These are phyloP conservation scores for Tretioscincus oriximinensis DNA, from an alignment of 2,113 vertebrate species.

Conservation along the genomic window DNA sequence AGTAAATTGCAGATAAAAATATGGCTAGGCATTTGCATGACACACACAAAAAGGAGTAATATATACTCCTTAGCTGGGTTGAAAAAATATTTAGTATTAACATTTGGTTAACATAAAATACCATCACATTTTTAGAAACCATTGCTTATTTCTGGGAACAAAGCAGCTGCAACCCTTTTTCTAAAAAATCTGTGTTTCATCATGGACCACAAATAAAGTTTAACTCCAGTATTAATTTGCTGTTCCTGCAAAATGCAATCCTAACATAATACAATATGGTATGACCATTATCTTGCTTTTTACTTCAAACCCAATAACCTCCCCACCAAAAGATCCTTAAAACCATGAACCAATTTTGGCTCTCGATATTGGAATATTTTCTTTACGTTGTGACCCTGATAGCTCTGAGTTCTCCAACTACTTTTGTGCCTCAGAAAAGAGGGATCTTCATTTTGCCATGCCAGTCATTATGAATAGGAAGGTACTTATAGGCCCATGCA, in stretches of 20 bases:
- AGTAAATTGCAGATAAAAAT: background rate
- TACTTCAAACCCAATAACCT: background rate
- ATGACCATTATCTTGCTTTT: conserved; percentile 12
- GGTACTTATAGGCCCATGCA: conserved; percentile 24
- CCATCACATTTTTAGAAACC: background rate
- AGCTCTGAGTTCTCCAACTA: conserved; percentile 1
- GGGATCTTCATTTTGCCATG: background rate
- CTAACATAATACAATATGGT: background rate
- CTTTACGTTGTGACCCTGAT: background rate
- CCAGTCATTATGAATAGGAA: conserved; percentile 10
- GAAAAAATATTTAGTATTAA: background rate
- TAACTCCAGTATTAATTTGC: background rate
- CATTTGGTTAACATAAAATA: background rate
- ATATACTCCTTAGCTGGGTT: background rate
- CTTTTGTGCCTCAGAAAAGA: conserved; percentile 5
- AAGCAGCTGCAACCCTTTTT: background rate
- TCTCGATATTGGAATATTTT: conserved; percentile 10
- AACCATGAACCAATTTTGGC: background rate
- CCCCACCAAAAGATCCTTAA: background rate
- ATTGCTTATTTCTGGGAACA: background rate
- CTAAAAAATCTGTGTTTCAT: background rate
- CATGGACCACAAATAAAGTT: background rate
- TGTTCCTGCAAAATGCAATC: background rate
- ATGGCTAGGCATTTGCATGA: background rate
- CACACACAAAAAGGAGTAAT: background rate